Evolutionary conservation across 1,140 invertebrate genomes (phyloP), one percentile per base, ranked within the genome.

Genomic region (Phortica variegata): DNA sequence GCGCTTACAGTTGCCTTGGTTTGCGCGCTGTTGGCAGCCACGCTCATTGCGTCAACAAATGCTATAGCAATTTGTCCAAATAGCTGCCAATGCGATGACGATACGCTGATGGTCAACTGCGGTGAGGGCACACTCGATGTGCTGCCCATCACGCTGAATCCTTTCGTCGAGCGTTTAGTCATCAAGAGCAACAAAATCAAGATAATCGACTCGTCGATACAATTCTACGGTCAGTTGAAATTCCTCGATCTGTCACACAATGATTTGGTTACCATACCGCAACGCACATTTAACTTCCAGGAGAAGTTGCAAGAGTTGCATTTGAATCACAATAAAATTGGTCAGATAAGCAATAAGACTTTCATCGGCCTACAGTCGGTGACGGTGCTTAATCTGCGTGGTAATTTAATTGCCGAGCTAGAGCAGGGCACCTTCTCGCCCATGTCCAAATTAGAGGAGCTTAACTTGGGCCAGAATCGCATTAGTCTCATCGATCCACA

Each of bases 101-200:
- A 92, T 41, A 91, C 85, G 1, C 82, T 93, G 41, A 85, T 90
- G n/a, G 92, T 93, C 1, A 84, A 86, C 39, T 95, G 93, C 74
- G 84, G 90, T 53, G 85, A 86, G 61, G 90, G 88, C 56, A 89
- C 87, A 49, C 79, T 95, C 32, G 90, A 93, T 76, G 88, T 93
- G 12, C 85, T 95, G 34, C 93, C 92, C 29, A 94, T 95, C 56
- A 89, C 91, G 1, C 79, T 95, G 33, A 95, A 95, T 77, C 93
- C 93, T 3, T 88, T 87, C 56, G 89, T 94, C 43, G 87, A 90
- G 72, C 81, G 89, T 17, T 83, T 93, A 44, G 85, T 89, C 37
- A 83, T 95, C 21, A 85, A 86, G 58, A 89, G 89, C 65, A 95
- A 93, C 73, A 85, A 85, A 57, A 91, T 95, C 59, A 90, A 90